Evolutionary conservation across 2,888 invertebrate genomes (phyloP), one percentile per base, ranked within the genome.

Genomic region (Cacoxenus indagator): DNA sequence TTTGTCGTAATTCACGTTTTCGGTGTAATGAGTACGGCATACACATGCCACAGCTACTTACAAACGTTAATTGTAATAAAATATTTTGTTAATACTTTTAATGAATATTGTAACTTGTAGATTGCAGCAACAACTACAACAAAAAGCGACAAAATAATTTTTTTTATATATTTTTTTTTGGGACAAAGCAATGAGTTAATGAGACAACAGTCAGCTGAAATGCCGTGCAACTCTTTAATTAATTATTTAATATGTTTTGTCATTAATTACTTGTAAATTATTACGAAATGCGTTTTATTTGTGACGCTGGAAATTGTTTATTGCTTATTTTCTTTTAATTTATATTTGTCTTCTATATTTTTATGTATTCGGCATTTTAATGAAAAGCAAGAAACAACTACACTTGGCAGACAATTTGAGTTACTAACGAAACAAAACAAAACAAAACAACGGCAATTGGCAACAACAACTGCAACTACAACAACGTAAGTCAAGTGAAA

Each of bases 201-300:
- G 22, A 14, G 46, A 64, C 24, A 22, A 43, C 6, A 43, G 45
- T 51, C 27, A 57, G 45, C 55, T 45, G 5, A 43, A 26, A 46
- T 26, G 48, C 11, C 45, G 65, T 51, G 54, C 24, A 27, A 72
- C 69, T 62, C 70, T 71, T 22, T 72, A 78, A 78, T 78, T 77
- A 78, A 76, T 77, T 76, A 75, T 78, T 76, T 37, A 77, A 75
- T 74, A 82, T 74, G 74, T 81, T 75, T 71, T 64, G 46, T 68
- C 76, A 77, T 77, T 78, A 77, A 80, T 80, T 76, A 76, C 72
- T 72, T 73, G 72, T 62, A 72, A 78, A 75, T 72, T 72, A 71
- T 70, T 70, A 67, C 55, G 31, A 26, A 72, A 73, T 51, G 14
- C 24, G 51, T 17, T 6, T 29, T 57, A 14, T 57, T 17, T 24